A percentile compares a stretch with the other conserved stretches of the same genome.
phyloP scores from a whole-genome alignment of 2,113 vertebrate species.

The Amblyopsis rosae region DNA sequence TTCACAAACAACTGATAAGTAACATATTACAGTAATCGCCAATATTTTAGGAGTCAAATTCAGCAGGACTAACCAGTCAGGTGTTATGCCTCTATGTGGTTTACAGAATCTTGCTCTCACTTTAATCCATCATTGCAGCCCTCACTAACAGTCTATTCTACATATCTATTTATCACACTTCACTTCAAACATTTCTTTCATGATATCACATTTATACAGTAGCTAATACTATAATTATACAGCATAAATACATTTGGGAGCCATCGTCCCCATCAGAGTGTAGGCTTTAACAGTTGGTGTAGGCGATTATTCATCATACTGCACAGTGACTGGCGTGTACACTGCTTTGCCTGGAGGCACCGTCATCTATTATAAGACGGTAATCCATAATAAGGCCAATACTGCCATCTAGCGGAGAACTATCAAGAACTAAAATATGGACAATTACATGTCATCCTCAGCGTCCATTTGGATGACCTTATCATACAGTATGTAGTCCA shows the following conservation, averaged over 20 bases:
- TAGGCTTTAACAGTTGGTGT: neutral
- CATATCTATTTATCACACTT: neutral
- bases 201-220: neutral
- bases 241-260: neutral
- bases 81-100: conserved; percentile 12
- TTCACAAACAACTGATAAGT: neutral
- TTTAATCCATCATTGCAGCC: conserved; percentile 5
- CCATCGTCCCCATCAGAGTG: neutral
- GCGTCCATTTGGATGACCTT: too few species aligned
- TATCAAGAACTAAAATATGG: neutral
- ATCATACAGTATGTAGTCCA: too few species aligned
- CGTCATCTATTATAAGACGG: neutral
- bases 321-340: conserved; percentile 15
- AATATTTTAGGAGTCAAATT: conserved; percentile 1
- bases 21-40: neutral
- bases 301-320: conserved; percentile 25
- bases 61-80: neutral
- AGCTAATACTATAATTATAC: neutral
- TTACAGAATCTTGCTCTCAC: conserved; percentile 12
- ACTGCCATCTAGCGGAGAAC: conserved; percentile 52
- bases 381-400: conserved; percentile 25
- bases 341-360: neutral
- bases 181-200: neutral
- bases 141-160: neutral
- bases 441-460: neutral